phyloP scores from a whole-genome alignment of 2,888 invertebrate species.

The Troides aeacus region DNA sequence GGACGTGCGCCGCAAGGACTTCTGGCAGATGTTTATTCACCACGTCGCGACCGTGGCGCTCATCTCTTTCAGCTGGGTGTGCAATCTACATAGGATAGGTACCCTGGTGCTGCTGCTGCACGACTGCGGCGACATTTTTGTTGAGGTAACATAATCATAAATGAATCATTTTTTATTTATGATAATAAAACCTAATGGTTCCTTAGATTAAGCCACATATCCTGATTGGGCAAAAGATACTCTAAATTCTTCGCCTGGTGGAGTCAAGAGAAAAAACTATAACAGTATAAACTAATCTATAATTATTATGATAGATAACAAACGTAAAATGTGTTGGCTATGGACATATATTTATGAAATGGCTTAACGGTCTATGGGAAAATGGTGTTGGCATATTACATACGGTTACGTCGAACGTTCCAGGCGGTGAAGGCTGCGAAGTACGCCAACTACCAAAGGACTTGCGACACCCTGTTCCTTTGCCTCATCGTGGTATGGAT shows the following conservation, averaged over 20 bases:
- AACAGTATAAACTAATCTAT: too few relatives aligned
- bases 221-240: too few relatives aligned
- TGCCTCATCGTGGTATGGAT: conserved; percentile 96
- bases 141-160: conserved; percentile 81
- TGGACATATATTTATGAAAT: too few relatives aligned
- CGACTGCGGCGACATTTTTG: conserved; percentile 93
- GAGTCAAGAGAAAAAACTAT: too few relatives aligned
- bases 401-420: conserved; percentile 34
- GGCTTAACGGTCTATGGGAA: too few relatives aligned
- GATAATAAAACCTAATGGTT: too few relatives aligned
- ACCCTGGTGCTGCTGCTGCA: conserved; percentile 92
- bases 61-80: conserved; percentile 96
- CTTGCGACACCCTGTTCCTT: conserved; percentile 93
- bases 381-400: too few relatives aligned
- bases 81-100: conserved; percentile 95
- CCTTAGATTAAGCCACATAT: too few relatives aligned
- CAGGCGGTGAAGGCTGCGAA: conserved; percentile 97
- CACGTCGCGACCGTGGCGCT: conserved; percentile 95
- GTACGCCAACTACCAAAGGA: conserved; percentile 92
- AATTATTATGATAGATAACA: too few relatives aligned
- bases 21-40: conserved; percentile 99
- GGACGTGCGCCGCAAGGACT: conserved; percentile 94
- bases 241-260: too few relatives aligned
- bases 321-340: too few relatives aligned
- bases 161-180: too few relatives aligned